Conservation (phyloP, 2,113 vertebrate genomes). For the rabbit (Oryctolagus cuniculus) region mOryCun1.1 NC_091437.1:6649001-6649500, state of each 20-base stretch:
- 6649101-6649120: not conserved
- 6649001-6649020: constrained; percentile 9
- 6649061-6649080: not conserved
- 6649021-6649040: not conserved
- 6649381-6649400: not conserved
- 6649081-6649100: not conserved
- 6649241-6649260: not conserved
- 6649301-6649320: too few species aligned
- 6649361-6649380: not conserved
- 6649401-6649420: not conserved
- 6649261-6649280: not conserved
- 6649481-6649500: not conserved
- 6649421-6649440: not conserved
- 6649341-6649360: not conserved
- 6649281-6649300: too few species aligned
- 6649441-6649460: not conserved
- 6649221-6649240: not conserved
- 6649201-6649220: not conserved
- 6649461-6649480: not conserved
- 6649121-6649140: too few species aligned
- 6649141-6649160: not conserved
- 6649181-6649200: not conserved
- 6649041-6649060: constrained; percentile 1
- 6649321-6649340: not conserved
- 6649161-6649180: not conserved